A percentile compares a stretch with the other conserved stretches of the same genome.
Evolutionary conservation across 2,113 vertebrate genomes (phyloP).

Genomic region (Bothrops jararaca): DNA sequence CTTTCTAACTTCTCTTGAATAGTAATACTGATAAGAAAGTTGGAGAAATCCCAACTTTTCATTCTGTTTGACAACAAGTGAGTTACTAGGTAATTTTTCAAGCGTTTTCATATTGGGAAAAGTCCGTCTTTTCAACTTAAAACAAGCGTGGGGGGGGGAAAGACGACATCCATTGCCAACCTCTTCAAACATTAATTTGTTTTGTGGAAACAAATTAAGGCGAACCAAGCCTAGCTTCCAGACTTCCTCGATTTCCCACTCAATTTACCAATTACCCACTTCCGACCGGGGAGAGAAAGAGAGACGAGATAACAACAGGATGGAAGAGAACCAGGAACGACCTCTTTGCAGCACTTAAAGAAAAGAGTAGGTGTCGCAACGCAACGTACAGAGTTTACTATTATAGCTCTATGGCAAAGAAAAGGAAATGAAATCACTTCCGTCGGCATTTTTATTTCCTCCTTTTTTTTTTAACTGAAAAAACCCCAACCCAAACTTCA

Average conservation of each 20-base stretch:
- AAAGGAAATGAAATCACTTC: not conserved
- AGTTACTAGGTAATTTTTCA: not conserved
- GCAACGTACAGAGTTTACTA: not conserved
- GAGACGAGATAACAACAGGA: not conserved
- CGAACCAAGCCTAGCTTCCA: not conserved
- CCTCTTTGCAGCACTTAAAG: not conserved
- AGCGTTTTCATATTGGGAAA: not conserved
- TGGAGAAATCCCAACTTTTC: not conserved
- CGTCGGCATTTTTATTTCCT: not conserved
- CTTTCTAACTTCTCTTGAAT: not conserved
- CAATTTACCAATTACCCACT: not conserved
- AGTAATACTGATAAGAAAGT: not conserved
- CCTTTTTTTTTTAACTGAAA: too few species aligned
- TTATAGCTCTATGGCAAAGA: not conserved
- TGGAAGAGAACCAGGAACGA: not conserved
- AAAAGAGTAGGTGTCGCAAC: not conserved
- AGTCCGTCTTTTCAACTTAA: not conserved
- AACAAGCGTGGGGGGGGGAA: not conserved
- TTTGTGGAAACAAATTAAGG: not conserved
- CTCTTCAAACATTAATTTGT: not conserved
- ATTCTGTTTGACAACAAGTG: not conserved
- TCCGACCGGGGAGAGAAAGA: not conserved
- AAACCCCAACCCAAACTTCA: not conserved
- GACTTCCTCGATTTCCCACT: not conserved
- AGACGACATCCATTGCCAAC: not conserved